Conservation (phyloP, 2,113 vertebrate species). For the Suricata suricatta region DNA sequence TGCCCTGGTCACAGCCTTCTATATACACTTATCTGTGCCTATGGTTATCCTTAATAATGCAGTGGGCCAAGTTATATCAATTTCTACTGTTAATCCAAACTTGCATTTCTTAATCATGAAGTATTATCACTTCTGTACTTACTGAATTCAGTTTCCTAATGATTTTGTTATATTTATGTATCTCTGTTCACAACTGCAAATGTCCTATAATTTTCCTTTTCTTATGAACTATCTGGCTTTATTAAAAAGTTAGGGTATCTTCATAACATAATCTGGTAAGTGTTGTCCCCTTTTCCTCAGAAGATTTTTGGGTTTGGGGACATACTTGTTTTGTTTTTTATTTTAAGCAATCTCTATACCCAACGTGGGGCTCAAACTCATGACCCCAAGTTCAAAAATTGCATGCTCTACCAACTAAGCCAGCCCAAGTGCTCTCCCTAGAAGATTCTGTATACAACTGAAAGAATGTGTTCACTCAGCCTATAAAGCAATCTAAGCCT, state of each 20-base stretch:
- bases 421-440: background rate
- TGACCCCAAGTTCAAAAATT: background rate
- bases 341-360: background rate
- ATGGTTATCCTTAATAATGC: background rate
- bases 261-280: background rate
- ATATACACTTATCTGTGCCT: background rate
- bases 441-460: background rate
- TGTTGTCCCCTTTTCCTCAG: background rate
- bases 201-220: background rate
- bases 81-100: background rate
- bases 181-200: background rate
- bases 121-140: background rate
- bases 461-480: background rate
- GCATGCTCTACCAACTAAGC: background rate
- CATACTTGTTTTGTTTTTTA: background rate
- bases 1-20: background rate
- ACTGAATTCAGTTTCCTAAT: background rate
- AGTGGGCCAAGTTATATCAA: background rate
- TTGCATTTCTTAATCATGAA: background rate
- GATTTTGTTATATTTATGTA: background rate
- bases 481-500: background rate
- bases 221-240: background rate
- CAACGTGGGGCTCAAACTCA: background rate
- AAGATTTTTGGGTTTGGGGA: background rate
- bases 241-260: background rate